phyloP scores from a whole-genome alignment of 2,888 invertebrate species.

The Carpatolechia fugitivella region DNA sequence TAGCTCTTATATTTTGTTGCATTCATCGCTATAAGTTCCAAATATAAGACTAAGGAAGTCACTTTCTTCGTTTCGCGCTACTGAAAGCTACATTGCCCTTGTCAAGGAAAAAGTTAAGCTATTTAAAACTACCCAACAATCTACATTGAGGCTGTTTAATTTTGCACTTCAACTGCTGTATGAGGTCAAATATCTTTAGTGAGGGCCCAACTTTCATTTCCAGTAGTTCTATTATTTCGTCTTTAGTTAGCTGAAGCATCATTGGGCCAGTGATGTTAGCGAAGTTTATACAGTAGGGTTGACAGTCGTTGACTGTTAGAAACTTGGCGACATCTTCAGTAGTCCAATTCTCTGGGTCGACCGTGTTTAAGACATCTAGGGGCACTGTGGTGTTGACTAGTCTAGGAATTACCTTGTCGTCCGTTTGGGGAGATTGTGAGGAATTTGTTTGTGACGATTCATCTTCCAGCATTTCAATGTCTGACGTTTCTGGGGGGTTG shows the following conservation, averaged over 20 bases:
- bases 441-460: neutral
- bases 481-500: neutral
- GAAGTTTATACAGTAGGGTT: slow-evolving; percentile 84
- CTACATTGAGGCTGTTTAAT: slow-evolving; percentile 86
- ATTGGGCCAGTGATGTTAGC: slow-evolving; percentile 88
- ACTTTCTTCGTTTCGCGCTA: too few species aligned
- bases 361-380: slow-evolving; percentile 73
- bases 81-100: too few species aligned
- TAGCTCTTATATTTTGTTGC: too few species aligned
- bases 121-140: slow-evolving; percentile 46
- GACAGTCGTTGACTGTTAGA: slow-evolving; percentile 91
- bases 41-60: too few species aligned
- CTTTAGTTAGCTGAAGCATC: slow-evolving; percentile 90
- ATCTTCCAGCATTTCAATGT: neutral
- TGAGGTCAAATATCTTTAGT: slow-evolving; percentile 94
- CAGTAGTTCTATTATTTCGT: slow-evolving; percentile 92
- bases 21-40: too few species aligned
- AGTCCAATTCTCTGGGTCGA: slow-evolving; percentile 83
- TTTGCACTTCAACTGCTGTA: slow-evolving; percentile 93
- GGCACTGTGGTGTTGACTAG: slow-evolving; percentile 78
- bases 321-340: slow-evolving; percentile 92
- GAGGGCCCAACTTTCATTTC: slow-evolving; percentile 97
- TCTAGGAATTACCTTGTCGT: slow-evolving; percentile 81
- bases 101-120: neutral
- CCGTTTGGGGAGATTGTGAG: slow-evolving; percentile 24